Evolutionary conservation across 2,113 vertebrate genomes (phyloP).

Genomic region (Sus scrofa): DNA sequence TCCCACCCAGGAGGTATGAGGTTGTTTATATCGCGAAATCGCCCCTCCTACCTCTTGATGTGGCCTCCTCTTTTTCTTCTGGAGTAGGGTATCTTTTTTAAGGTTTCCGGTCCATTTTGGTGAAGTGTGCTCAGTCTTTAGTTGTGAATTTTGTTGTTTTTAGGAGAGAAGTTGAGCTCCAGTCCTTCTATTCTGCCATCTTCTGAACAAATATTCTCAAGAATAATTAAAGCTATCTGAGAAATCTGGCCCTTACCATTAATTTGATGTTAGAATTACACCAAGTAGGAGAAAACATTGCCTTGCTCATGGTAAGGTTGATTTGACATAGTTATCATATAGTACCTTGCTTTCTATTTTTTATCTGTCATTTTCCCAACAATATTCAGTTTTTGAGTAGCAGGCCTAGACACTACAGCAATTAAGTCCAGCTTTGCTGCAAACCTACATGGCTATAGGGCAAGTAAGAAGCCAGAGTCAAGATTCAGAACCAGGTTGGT

Average conservation of each 20-base stretch:
- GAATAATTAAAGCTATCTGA: not conserved
- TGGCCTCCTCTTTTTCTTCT: no score
- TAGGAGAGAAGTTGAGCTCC: no score
- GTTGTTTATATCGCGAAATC: no score
- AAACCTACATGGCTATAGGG: not conserved
- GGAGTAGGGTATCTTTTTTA: no score
- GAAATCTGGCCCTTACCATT: not conserved
- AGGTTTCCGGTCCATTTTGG: no score
- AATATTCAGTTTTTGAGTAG: not conserved
- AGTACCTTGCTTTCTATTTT: not conserved
- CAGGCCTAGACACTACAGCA: no score
- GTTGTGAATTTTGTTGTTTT: no score
- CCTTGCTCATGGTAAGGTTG: not conserved
- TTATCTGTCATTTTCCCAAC: not conserved
- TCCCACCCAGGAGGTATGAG: no score
- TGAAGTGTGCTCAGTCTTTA: no score
- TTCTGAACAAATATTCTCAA: not conserved
- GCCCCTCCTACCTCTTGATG: no score
- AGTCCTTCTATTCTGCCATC: no score
- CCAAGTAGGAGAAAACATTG: not conserved
- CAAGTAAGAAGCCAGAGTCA: not conserved
- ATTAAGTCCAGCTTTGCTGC: not conserved
- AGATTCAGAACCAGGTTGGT: not conserved
- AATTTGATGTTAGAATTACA: not conserved
- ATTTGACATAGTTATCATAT: not conserved